Base-by-base conservation (phyloP, 2,113 vertebrate species). In the Acrocephalus arundinaceus region DNA sequence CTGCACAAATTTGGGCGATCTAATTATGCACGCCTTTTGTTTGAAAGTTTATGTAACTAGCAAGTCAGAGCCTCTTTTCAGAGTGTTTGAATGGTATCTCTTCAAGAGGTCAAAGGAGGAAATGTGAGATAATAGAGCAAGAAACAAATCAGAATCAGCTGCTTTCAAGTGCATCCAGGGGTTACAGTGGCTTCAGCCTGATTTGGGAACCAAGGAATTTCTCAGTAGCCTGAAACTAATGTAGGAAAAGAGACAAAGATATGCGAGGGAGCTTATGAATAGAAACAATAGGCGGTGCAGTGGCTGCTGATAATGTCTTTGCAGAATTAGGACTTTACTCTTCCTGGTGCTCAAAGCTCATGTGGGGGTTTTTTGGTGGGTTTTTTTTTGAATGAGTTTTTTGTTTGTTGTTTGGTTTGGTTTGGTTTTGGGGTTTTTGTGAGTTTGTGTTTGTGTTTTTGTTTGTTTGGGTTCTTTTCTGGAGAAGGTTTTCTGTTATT, bases 1-100 rank as follows among this genome's bases (percentile, higher is more conserved):
- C 73, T 15, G 76, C 80, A 87, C 76, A 41, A n/a, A 95, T 92
- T 59, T 35, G 80, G 73, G 48, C n/a, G 6, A 89, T 92, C 76
- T 94, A 89, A 94, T 95, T 96, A 95, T 95, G 79, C 94, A 75
- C 5, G 91, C 33, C 90, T 95, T 92, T 92, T 93, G 88, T 96
- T 74, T 78, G 90, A 78, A 86, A 95, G 76, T 94, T 96, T 94
- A 94, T 84, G 61, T 92, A 93, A 96, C 83, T 79, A 88, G 79
- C 85, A 80, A 96, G 88, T 94, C 92, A 92, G 94, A 92, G 79
- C 59, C 87, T 61, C 94, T 87, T 95, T 95, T 97, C 93, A 96
- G 70, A 76, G 57, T 9, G 16, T 41, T 82, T 97, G 84, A 96
- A 94, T 85, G 58, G 91, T 89, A 93, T 89, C 81, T 91, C 77